Conservation (phyloP, 2,113 vertebrate species). For the Spermophilus dauricus region DNA sequence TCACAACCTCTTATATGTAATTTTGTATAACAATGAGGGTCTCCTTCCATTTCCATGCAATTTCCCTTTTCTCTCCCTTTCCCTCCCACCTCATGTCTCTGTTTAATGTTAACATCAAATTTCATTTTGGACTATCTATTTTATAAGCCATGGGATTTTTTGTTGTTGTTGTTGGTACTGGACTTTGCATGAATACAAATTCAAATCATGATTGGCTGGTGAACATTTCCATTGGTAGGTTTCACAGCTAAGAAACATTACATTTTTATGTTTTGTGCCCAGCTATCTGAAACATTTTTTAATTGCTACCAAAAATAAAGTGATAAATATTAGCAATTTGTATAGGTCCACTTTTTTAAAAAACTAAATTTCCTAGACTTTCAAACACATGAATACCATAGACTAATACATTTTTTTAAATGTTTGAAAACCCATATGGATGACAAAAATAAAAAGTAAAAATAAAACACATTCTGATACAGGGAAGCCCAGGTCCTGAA, state of each 20-base stretch:
- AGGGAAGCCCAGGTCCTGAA: not conserved
- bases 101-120: not conserved
- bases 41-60: too few species aligned
- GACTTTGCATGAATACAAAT: slow-evolving; percentile 67
- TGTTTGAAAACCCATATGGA: not conserved
- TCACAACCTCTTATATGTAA: too few species aligned
- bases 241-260: slow-evolving; percentile 59
- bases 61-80: too few species aligned
- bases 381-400: slow-evolving; percentile 12
- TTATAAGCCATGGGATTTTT: slow-evolving; percentile 70
- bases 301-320: slow-evolving; percentile 15
- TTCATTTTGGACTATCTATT: slow-evolving; percentile 71
- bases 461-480: not conserved
- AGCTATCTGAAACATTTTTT: slow-evolving; percentile 45
- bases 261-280: not conserved
- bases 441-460: not conserved
- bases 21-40: too few species aligned
- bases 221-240: slow-evolving; percentile 20
- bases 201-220: slow-evolving; percentile 43
- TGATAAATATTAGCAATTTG: not conserved
- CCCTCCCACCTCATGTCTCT: too few species aligned
- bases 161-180: slow-evolving; percentile 4
- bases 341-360: not conserved
- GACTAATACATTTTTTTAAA: not conserved
- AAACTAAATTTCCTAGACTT: slow-evolving; percentile 1